Conservation (phyloP, 1,140 invertebrate genomes). For the Homarus americanus region DNA sequence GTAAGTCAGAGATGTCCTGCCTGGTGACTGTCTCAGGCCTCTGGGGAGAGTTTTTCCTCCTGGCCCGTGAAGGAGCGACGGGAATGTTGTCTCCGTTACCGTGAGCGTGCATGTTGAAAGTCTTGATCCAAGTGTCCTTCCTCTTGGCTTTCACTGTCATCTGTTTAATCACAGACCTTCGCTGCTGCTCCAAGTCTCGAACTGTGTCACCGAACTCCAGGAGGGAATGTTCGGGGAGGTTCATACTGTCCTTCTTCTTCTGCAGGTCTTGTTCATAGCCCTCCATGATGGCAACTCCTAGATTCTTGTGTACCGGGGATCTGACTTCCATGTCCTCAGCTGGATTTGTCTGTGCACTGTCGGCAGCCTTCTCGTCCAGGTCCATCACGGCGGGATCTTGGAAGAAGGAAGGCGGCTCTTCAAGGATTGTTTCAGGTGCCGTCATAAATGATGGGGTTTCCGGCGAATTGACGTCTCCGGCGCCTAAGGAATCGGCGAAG, state of each 20-base stretch:
- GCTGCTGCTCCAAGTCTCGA: slow-evolving; percentile 74
- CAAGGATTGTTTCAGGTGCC: slow-evolving; percentile 48
- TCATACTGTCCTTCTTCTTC: slow-evolving; percentile 73
- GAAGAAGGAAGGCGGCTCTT: slow-evolving; percentile 1
- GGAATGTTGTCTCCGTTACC: slow-evolving; percentile 36
- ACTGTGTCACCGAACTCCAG: slow-evolving; percentile 76
- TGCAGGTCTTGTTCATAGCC: slow-evolving; percentile 73
- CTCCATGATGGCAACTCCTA: slow-evolving; percentile 76
- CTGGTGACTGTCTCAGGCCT: neutral
- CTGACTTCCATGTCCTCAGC: neutral
- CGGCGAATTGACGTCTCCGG: neutral
- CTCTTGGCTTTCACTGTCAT: slow-evolving; percentile 76
- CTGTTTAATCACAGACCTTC: slow-evolving; percentile 75
- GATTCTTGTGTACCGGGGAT: slow-evolving; percentile 48
- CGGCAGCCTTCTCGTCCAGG: neutral
- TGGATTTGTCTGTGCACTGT: no score
- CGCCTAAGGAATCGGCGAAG: slow-evolving; percentile 5
- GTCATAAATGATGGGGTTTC: neutral
- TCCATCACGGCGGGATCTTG: neutral
- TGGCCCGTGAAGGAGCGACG: slow-evolving; percentile 56
- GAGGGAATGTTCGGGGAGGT: slow-evolving; percentile 75
- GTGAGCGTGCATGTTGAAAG: slow-evolving; percentile 63
- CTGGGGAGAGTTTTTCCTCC: slow-evolving; percentile 50
- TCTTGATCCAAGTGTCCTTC: slow-evolving; percentile 75
- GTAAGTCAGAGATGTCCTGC: neutral